Evolutionary conservation across 2,888 invertebrate species (phyloP).

Genomic region (Biston stratarius): DNA sequence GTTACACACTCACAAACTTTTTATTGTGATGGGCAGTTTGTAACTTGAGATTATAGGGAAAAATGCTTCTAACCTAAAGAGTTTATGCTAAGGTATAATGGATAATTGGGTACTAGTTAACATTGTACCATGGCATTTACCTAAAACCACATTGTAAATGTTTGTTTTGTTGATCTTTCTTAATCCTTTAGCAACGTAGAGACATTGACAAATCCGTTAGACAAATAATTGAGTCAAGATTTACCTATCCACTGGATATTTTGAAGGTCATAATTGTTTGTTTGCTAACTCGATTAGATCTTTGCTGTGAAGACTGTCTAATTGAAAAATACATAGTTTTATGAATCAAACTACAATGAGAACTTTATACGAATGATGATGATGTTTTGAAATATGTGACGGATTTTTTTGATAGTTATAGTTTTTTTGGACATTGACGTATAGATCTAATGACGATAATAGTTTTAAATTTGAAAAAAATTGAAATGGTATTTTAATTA

Average conservation of each 20-base stretch:
- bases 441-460: too few species aligned
- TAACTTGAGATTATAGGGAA: neutral
- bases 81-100: neutral
- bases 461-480: too few species aligned
- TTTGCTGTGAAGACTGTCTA: conserved; percentile 22
- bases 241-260: conserved; percentile 39
- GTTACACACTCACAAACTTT: too few species aligned
- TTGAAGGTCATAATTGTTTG: conserved; percentile 39
- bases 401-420: too few species aligned
- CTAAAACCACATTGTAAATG: conserved; percentile 10
- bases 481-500: too few species aligned
- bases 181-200: conserved; percentile 36
- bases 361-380: neutral
- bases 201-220: conserved; percentile 45
- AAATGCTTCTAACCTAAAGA: neutral
- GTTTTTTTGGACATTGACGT: too few species aligned
- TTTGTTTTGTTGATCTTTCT: conserved; percentile 38
- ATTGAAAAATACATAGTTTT: conserved; percentile 12
- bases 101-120: neutral
- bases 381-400: neutral
- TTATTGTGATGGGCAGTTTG: too few species aligned
- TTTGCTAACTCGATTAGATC: conserved; percentile 28
- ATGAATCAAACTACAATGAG: neutral
- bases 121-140: conserved; percentile 15
- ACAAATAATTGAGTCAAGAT: conserved; percentile 41